Percentiles rank a stretch among this genome's conserved stretches.
Conservation (phyloP, 2,797 vertebrate species). For the Discoglossus pictus region DNA sequence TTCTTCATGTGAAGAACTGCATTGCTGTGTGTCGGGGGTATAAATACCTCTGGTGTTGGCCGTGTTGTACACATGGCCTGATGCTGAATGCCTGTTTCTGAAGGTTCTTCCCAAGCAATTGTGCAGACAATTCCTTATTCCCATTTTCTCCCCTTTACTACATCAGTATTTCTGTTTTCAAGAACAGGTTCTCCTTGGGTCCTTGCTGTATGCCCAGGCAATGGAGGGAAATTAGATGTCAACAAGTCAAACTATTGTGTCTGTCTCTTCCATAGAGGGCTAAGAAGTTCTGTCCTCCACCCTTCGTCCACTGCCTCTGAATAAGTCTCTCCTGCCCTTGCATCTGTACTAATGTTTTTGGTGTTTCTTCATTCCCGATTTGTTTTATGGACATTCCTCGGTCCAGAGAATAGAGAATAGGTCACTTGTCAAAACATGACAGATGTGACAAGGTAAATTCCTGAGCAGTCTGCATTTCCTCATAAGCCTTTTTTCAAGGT, state of each 20-base stretch:
- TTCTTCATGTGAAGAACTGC: slow-evolving; percentile 65
- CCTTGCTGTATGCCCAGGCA: slow-evolving; percentile 90
- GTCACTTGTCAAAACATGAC: no score
- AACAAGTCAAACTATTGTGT: slow-evolving; percentile 95
- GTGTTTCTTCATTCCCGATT: no score
- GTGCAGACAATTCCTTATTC: slow-evolving; percentile 64
- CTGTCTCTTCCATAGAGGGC: slow-evolving; percentile 81
- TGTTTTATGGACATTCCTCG: no score
- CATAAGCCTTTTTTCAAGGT: no score
- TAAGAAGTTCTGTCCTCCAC: no score
- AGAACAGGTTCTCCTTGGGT: slow-evolving; percentile 84
- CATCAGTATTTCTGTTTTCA: slow-evolving; percentile 92
- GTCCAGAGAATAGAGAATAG: no score
- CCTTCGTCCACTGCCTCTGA: slow-evolving; percentile 89
- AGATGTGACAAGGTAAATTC: no score
- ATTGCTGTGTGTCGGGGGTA: slow-evolving; percentile 58
- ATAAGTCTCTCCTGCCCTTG: slow-evolving; percentile 88
- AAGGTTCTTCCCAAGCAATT: slow-evolving; percentile 60
- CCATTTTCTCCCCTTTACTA: slow-evolving; percentile 93
- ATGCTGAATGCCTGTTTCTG: slow-evolving; percentile 52
- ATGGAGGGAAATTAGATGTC: slow-evolving; percentile 92
- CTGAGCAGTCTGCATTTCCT: no score
- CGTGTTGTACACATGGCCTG: slow-evolving; percentile 58
- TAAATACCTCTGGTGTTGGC: slow-evolving; percentile 58
- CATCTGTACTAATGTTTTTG: slow-evolving; percentile 66